Percentiles rank a stretch among this genome's conserved stretches.
These are phyloP conservation scores for Tinea trinotella DNA, from an alignment of 2,888 invertebrate genomes.

Conservation along the genomic window DNA sequence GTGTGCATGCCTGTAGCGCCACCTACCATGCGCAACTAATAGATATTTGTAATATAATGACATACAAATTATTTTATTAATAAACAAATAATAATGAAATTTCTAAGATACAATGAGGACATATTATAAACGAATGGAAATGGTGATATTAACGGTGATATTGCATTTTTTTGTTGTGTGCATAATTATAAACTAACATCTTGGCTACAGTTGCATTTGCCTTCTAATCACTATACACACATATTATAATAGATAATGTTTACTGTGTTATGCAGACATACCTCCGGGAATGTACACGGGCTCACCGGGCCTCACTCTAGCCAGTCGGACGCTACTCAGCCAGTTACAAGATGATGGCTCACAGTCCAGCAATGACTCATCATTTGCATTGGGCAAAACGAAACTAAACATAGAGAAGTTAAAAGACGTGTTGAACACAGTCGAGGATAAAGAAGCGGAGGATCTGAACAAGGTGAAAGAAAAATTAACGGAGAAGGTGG, in stretches of 20 bases:
- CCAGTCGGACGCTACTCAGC: slow-evolving; percentile 61
- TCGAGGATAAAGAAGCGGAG: slow-evolving; percentile 47
- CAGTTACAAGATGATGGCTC: slow-evolving; percentile 69
- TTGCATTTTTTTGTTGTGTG: too few relatives aligned
- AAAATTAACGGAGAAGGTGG: slow-evolving; percentile 57
- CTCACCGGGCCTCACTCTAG: slow-evolving; percentile 50
- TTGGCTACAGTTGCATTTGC: too few relatives aligned
- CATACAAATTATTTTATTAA: too few relatives aligned
- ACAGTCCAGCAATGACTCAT: slow-evolving; percentile 67
- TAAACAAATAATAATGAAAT: too few relatives aligned
- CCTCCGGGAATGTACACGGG: slow-evolving; percentile 51
- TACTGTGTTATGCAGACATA: slow-evolving; percentile 48
- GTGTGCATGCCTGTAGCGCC: too few relatives aligned
- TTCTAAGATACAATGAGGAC: too few relatives aligned
- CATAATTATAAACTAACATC: too few relatives aligned
- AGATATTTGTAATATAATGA: too few relatives aligned
- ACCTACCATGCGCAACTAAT: too few relatives aligned
- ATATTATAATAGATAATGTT: slow-evolving; percentile 21
- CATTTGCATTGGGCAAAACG: slow-evolving; percentile 50
- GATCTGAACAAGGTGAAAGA: slow-evolving; percentile 57
- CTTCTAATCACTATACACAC: too few relatives aligned
- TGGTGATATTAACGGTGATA: too few relatives aligned
- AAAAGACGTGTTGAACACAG: slow-evolving; percentile 27
- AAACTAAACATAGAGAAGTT: slow-evolving; percentile 37
- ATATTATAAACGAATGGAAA: too few relatives aligned